A percentile compares a stretch with the other conserved stretches of the same genome.
phyloP scores from a whole-genome alignment of 1,140 invertebrate species.

The Proctacanthus coquilletti region DNA sequence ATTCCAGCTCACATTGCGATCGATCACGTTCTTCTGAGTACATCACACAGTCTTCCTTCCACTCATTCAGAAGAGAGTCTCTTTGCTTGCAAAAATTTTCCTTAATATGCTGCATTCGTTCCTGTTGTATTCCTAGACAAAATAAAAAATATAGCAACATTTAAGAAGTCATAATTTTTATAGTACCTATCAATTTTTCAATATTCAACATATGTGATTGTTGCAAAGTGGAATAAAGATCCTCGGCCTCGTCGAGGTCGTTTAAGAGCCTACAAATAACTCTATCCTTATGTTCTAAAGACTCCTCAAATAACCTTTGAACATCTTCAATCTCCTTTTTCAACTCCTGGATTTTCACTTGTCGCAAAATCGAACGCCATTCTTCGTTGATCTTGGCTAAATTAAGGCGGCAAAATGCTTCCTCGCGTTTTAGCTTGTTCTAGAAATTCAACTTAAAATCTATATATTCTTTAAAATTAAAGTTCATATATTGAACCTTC shows the following conservation, averaged over 20 bases:
- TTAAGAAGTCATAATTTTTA: background rate
- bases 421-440: constrained; percentile 67
- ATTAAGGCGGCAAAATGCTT: constrained; percentile 58
- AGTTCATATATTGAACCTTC: constrained; percentile 38
- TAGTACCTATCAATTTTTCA: constrained; percentile 46
- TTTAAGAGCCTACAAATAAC: constrained; percentile 43
- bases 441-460: constrained; percentile 22
- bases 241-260: constrained; percentile 48
- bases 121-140: constrained; percentile 29
- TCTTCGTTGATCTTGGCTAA: constrained; percentile 69
- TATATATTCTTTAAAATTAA: constrained; percentile 1
- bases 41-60: constrained; percentile 28
- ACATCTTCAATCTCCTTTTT: constrained; percentile 44
- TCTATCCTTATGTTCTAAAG: constrained; percentile 44
- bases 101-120: constrained; percentile 36
- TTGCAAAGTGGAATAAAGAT: constrained; percentile 40
- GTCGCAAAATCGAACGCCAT: constrained; percentile 57
- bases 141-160: background rate
- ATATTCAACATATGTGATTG: constrained; percentile 52
- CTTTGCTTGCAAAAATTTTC: constrained; percentile 37
- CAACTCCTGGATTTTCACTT: constrained; percentile 57
- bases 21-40: constrained; percentile 28
- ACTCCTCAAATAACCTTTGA: constrained; percentile 21
- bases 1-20: constrained; percentile 22
- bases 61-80: constrained; percentile 32